Evolutionary conservation across 2,888 invertebrate genomes (phyloP).

Genomic region (Chorisops tibialis): DNA sequence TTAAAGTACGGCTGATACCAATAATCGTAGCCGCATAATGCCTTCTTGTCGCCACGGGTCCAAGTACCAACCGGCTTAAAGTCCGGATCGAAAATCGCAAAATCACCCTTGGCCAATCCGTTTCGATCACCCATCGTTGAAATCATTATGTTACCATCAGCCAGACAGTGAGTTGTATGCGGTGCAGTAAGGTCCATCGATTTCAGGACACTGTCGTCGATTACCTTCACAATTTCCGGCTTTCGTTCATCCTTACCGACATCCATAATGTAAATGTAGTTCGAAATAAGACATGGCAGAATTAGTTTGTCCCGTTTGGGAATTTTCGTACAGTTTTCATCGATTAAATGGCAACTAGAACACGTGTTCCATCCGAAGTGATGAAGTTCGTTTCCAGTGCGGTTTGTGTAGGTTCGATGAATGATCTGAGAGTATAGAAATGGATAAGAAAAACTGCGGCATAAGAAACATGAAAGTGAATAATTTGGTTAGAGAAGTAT

Average conservation of each 20-base stretch:
- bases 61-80: conserved; percentile 66
- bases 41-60: conserved; percentile 65
- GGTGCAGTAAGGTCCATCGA: conserved; percentile 76
- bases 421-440: too few species aligned
- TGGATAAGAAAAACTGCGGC: too few species aligned
- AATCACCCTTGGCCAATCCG: conserved; percentile 84
- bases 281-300: conserved; percentile 76
- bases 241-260: conserved; percentile 67
- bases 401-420: conserved; percentile 75
- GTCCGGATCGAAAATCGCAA: conserved; percentile 79
- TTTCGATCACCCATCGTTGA: conserved; percentile 87
- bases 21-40: conserved; percentile 87
- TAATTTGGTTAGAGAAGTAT: too few species aligned
- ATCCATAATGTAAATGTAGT: conserved; percentile 81
- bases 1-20: conserved; percentile 97
- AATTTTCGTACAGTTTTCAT: conserved; percentile 47
- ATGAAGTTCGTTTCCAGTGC: conserved; percentile 83
- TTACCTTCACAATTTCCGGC: conserved; percentile 73
- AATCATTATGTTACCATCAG: conserved; percentile 91
- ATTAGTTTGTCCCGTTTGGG: conserved; percentile 74
- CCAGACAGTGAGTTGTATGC: conserved; percentile 92
- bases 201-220: conserved; percentile 77
- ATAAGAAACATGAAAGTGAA: too few species aligned
- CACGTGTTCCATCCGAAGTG: conserved; percentile 98
- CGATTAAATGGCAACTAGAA: conserved; percentile 75